Base-by-base conservation (phyloP, 2,113 vertebrate genomes). In the Rhipidura dahli region DNA sequence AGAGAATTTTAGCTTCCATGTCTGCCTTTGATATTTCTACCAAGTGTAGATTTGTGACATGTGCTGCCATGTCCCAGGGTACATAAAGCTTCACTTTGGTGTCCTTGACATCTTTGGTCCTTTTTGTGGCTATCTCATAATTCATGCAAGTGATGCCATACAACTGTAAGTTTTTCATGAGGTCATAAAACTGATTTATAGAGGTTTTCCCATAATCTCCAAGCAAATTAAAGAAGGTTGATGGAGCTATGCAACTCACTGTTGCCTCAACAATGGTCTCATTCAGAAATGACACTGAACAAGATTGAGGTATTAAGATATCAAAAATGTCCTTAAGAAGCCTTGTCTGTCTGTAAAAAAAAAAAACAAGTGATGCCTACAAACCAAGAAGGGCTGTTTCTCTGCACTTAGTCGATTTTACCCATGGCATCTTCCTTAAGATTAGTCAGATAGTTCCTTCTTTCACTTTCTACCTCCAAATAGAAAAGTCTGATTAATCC, bases 141-240 rank as follows among this genome's bases (percentile, higher is more conserved):
- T 81, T 96, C 96, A 97, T 94, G 92, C 64, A 93, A 96, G 92
- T 94, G 96, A 95, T 96, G 92, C 93, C 88, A 94, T 94, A 90
- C 92, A 93, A 94, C 64, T 89, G 92, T 86, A 95, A 96, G 92
- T 88, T 96, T 94, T 95, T 96, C 92, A 96, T 96, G 96, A 96
- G 88, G 79, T 95, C 90, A 75, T 93, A 96, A 97, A 96, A 90
- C 71, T 93, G 94, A 97, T 97, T 97, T 96, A 96, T 96, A 90
- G 95, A 96, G 93, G 90, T 96, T 95, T 96, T 97, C 93, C 94
- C 83, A 92, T 93, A 94, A 97, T 96, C 92, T 97, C 88, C 88
- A 94, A 96, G 94, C 92, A 94, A 96, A 96, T 96, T 96, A 97
- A 96, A 95, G 94, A 88, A 90, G 94, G 96, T 95, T 96, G 95